A percentile compares a stretch with the other conserved stretches of the same genome.
phyloP scores from a whole-genome alignment of 2,888 invertebrate species.

The Amiota minor region DNA sequence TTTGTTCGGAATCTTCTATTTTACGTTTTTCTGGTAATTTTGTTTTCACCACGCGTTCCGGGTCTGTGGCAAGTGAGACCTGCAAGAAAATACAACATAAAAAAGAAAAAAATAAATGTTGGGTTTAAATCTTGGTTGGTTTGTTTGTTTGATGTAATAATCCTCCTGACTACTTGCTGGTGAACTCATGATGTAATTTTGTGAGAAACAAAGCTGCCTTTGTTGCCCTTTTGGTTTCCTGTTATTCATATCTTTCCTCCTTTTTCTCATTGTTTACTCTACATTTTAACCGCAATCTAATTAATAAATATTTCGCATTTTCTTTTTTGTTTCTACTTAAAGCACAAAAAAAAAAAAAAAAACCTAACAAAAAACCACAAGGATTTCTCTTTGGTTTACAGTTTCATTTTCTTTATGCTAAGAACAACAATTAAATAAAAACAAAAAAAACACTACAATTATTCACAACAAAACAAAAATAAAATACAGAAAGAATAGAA shows the following conservation, averaged over 20 bases:
- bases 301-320: conserved; percentile 23
- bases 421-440: background rate
- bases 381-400: conserved; percentile 13
- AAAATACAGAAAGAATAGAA: background rate
- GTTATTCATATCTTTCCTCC: too few species aligned
- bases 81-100: conserved; percentile 3
- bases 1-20: conserved; percentile 17
- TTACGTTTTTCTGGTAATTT: conserved; percentile 27
- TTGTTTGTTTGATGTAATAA: conserved; percentile 46
- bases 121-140: background rate
- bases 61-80: background rate
- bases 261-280: background rate
- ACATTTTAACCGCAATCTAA: conserved; percentile 6
- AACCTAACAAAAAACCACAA: conserved; percentile 8
- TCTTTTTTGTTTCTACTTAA: background rate
- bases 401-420: background rate
- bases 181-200: background rate
- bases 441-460: background rate
- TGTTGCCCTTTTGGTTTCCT: too few species aligned
- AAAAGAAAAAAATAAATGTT: too few species aligned
- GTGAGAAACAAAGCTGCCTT: too few species aligned
- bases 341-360: background rate
- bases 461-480: conserved; percentile 9
- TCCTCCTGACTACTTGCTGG: conserved; percentile 10
- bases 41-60: conserved; percentile 9